These are phyloP conservation scores for Volucella inflata DNA, from an alignment of 2,888 invertebrate genomes.

Conservation along the genomic window DNA sequence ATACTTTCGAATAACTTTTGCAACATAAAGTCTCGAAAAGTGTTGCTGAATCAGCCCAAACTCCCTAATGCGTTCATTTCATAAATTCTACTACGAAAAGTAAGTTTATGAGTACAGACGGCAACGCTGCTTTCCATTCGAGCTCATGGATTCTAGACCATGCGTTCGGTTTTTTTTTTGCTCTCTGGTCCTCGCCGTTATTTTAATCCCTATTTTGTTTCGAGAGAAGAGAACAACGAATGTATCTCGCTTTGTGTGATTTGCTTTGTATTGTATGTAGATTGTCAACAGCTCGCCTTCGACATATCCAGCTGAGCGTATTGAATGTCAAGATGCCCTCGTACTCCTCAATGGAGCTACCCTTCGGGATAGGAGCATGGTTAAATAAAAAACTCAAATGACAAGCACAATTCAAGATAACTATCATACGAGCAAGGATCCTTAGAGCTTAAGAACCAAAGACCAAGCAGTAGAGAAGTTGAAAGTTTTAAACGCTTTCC, in stretches of 20 bases:
- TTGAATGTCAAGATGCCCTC: conserved; percentile 62
- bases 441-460: conserved; percentile 18
- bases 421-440: conserved; percentile 41
- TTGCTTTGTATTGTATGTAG: conserved; percentile 45
- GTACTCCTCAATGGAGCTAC: conserved; percentile 6
- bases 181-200: not conserved
- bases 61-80: too few relatives aligned
- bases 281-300: conserved; percentile 69
- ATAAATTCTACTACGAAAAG: too few relatives aligned
- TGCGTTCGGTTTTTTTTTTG: too few relatives aligned
- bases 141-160: too few relatives aligned
- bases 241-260: not conserved
- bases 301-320: conserved; percentile 60
- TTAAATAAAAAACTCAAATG: conserved; percentile 59
- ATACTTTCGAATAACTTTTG: too few relatives aligned
- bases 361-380: not conserved
- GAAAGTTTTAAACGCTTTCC: conserved; percentile 67
- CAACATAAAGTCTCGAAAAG: too few relatives aligned
- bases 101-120: too few relatives aligned
- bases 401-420: conserved; percentile 61
- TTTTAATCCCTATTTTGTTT: conserved; percentile 51
- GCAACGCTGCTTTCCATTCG: too few relatives aligned
- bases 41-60: too few relatives aligned
- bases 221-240: conserved; percentile 5
- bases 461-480: conserved; percentile 9